Conservation (phyloP, 1,140 invertebrate species). For the Dinoponera quadriceps region DNA sequence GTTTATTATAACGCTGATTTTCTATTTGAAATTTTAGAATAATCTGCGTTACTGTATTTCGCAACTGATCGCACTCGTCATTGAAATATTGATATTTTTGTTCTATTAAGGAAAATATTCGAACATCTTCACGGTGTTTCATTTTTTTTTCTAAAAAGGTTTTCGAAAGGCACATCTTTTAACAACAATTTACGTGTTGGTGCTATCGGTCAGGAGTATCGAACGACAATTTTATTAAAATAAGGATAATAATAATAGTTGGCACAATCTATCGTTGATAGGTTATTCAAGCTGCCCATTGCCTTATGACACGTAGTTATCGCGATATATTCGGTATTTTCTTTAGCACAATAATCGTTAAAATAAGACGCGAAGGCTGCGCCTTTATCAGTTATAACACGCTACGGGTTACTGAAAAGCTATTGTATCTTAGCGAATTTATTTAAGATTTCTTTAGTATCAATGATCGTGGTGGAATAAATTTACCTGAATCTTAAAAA, state of each 20-base stretch:
- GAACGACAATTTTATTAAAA: constrained; percentile 19
- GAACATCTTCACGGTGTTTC: background rate
- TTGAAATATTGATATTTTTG: too few species aligned
- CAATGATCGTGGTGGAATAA: background rate
- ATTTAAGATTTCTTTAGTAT: background rate
- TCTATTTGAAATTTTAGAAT: too few species aligned
- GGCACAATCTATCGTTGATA: too few species aligned
- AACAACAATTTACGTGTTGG: constrained; percentile 24
- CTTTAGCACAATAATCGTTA: background rate
- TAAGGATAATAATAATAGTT: constrained; percentile 19
- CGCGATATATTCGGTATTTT: background rate
- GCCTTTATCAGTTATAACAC: constrained; percentile 2
- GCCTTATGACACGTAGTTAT: background rate
- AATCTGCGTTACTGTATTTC: too few species aligned
- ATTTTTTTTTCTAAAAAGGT: background rate
- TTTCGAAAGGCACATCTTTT: background rate
- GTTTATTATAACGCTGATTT: too few species aligned
- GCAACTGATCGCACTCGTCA: too few species aligned
- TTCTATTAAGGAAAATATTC: too few species aligned
- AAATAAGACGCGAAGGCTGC: constrained; percentile 15
- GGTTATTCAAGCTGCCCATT: constrained; percentile 21
- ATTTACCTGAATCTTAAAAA: constrained; percentile 40
- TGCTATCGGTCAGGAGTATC: constrained; percentile 45
- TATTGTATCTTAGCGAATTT: background rate
- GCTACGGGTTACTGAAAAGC: background rate